Conservation (phyloP, 2,888 invertebrate species). For the Hyppa rectilinea region DNA sequence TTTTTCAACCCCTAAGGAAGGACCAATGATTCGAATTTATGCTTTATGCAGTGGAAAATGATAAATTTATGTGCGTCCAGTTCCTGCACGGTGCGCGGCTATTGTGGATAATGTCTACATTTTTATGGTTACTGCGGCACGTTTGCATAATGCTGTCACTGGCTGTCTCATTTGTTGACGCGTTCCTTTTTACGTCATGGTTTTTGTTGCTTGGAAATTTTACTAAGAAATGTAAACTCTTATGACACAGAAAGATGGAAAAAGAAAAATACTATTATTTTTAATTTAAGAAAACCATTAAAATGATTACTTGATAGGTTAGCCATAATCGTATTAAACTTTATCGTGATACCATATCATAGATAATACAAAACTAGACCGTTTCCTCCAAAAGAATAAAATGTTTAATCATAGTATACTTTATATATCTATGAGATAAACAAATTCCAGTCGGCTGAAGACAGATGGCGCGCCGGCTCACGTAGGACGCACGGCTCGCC, state of each 20-base stretch:
- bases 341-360: too few relatives aligned
- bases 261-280: too few relatives aligned
- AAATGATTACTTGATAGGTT: too few relatives aligned
- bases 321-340: too few relatives aligned
- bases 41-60: conserved; percentile 90
- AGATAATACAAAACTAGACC: too few relatives aligned
- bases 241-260: neutral
- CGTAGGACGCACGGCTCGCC: conserved; percentile 82
- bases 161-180: conserved; percentile 60
- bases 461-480: conserved; percentile 87
- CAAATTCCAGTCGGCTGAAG: conserved; percentile 85
- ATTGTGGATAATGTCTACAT: conserved; percentile 78
- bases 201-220: neutral
- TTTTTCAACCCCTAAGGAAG: conserved; percentile 79
- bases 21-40: conserved; percentile 89
- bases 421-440: conserved; percentile 76
- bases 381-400: conserved; percentile 2
- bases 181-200: conserved; percentile 13
- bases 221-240: neutral
- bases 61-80: conserved; percentile 90
- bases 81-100: conserved; percentile 79
- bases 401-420: conserved; percentile 56
- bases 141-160: conserved; percentile 84
- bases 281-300: too few relatives aligned
- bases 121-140: conserved; percentile 87